phyloP scores from a whole-genome alignment of 2,113 vertebrate genomes.

The Abramis brama region DNA sequence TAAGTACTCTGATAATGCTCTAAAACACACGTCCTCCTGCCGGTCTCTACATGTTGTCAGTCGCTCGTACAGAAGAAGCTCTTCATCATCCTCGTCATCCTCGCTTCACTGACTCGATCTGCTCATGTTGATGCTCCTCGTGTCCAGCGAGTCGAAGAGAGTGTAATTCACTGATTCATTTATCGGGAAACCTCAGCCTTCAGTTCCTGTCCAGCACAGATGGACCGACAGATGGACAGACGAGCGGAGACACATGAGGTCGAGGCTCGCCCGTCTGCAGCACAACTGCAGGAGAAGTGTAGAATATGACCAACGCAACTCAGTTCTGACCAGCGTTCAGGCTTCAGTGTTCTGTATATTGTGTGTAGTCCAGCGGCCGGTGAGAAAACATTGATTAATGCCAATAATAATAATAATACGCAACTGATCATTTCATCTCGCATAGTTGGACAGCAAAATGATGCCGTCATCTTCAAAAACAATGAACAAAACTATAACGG shows the following conservation, averaged over 20 bases:
- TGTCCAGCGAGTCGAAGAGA: not conserved
- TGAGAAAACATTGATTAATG: not conserved
- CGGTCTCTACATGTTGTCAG: too few relatives aligned
- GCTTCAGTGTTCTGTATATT: not conserved
- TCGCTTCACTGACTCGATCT: too few relatives aligned
- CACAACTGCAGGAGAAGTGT: not conserved
- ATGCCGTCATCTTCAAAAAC: not conserved
- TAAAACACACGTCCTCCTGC: too few relatives aligned
- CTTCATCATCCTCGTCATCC: too few relatives aligned
- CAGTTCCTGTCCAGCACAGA: not conserved
- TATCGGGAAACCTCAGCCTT: not conserved
- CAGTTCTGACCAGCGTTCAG: not conserved
- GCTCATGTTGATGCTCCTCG: not conserved
- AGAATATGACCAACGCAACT: not conserved
- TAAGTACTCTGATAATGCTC: too few relatives aligned
- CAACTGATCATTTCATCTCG: not conserved
- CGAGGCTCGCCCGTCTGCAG: too few relatives aligned
- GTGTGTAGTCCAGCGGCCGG: not conserved
- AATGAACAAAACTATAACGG: not conserved
- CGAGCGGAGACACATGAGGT: too few relatives aligned
- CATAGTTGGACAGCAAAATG: not conserved
- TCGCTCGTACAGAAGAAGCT: too few relatives aligned
- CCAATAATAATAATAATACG: too few relatives aligned
- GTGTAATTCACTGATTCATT: not conserved
- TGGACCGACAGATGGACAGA: slow-evolving; percentile 17